Conservation (phyloP, 2,797 vertebrate species). For the Tapirus indicus region DNA sequence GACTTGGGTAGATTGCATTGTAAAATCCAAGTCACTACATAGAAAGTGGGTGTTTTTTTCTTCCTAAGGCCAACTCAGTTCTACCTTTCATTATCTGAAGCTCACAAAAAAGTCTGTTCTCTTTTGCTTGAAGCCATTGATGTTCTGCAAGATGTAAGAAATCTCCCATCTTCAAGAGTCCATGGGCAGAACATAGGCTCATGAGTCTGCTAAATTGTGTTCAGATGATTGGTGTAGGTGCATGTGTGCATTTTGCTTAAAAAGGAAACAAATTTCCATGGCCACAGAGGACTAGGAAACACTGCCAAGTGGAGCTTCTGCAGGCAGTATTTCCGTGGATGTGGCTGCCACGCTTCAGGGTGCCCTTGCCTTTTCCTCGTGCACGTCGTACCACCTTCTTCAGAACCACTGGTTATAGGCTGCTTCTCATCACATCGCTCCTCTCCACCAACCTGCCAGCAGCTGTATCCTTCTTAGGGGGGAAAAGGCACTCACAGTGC, state of each 20-base stretch:
- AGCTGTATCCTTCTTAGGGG: not conserved
- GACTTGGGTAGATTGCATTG: not conserved
- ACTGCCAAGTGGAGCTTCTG: not conserved
- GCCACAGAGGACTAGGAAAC: not conserved
- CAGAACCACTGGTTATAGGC: not conserved
- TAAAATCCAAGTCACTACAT: not conserved
- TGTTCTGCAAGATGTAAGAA: not conserved
- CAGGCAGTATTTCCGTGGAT: not conserved
- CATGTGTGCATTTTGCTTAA: not conserved
- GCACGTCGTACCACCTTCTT: not conserved
- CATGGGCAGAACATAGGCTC: not conserved
- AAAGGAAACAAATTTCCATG: not conserved
- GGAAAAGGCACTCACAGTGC: not conserved
- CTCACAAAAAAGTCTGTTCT: not conserved
- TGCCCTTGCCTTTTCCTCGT: not conserved
- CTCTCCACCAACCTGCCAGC: not conserved
- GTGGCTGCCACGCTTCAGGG: fast-evolving
- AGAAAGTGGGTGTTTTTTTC: not conserved
- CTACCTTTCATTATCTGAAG: not conserved
- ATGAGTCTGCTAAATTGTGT: not conserved
- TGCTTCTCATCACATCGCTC: not conserved
- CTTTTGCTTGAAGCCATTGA: not conserved
- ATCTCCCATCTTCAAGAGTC: not conserved
- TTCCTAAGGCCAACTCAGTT: not conserved
- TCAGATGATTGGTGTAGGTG: not conserved